These are phyloP conservation scores for Drosophila falleni DNA, from an alignment of 2,888 invertebrate species.

Conservation along the genomic window DNA sequence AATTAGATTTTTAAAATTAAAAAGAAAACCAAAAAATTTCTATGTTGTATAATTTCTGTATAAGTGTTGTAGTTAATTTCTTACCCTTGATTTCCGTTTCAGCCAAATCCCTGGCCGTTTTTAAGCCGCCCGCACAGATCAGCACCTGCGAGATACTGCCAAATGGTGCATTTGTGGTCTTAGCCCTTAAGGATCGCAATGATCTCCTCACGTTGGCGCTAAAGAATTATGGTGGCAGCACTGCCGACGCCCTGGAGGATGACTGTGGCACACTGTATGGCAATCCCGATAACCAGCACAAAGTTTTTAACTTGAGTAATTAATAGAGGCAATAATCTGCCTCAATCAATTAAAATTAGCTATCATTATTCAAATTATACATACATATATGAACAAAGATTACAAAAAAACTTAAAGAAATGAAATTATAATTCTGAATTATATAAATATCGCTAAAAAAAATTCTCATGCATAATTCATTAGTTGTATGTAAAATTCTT, in stretches of 20 bases:
- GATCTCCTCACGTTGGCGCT: constrained; percentile 89
- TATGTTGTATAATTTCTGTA: neutral
- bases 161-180: constrained; percentile 90
- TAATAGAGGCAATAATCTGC: constrained; percentile 43
- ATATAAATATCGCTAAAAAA: constrained; percentile 67
- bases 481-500: constrained; percentile 79
- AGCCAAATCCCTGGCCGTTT: constrained; percentile 92
- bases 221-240: constrained; percentile 82
- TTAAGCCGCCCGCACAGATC: constrained; percentile 91
- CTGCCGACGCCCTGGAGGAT: constrained; percentile 75
- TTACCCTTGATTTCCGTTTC: constrained; percentile 44
- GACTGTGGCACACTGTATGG: constrained; percentile 85
- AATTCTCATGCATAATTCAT: constrained; percentile 80
- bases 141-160: constrained; percentile 92
- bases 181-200: constrained; percentile 89
- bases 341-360: constrained; percentile 74
- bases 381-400: constrained; percentile 38
- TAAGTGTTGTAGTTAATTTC: too few species aligned
- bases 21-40: too few species aligned
- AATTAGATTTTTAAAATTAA: too few species aligned
- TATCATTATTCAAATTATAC: constrained; percentile 80
- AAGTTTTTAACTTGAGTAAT: constrained; percentile 87
- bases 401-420: constrained; percentile 25
- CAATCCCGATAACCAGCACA: constrained; percentile 87
- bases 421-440: constrained; percentile 55